A percentile compares a stretch with the other conserved stretches of the same genome.
phyloP scores from a whole-genome alignment of 2,888 invertebrate genomes.

The Cryptus viduatorius region DNA sequence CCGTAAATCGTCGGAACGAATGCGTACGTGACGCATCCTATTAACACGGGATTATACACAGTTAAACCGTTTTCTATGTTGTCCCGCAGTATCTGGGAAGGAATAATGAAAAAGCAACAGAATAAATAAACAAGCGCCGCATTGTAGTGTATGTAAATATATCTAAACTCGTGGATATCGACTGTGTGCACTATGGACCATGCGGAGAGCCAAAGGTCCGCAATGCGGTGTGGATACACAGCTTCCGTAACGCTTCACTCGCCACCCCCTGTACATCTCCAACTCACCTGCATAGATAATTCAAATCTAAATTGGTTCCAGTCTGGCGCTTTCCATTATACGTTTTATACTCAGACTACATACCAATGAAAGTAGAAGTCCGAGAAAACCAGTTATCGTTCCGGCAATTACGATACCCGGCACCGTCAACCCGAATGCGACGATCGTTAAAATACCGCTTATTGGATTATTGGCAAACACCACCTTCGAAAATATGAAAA shows the following conservation, averaged over 20 bases:
- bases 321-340: neutral
- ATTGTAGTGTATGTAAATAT: constrained; percentile 30
- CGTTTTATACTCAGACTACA: constrained; percentile 53
- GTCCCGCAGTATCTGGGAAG: constrained; percentile 73
- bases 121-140: constrained; percentile 40
- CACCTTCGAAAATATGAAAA: constrained; percentile 76
- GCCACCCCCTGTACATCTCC: neutral
- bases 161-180: constrained; percentile 19
- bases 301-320: constrained; percentile 58
- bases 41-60: constrained; percentile 81
- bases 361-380: constrained; percentile 81
- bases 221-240: constrained; percentile 68
- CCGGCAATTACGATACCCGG: constrained; percentile 77
- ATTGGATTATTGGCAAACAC: constrained; percentile 85
- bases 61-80: constrained; percentile 79
- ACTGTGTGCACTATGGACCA: neutral
- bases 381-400: constrained; percentile 78
- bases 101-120: neutral
- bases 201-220: constrained; percentile 67
- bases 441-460: constrained; percentile 83
- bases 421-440: constrained; percentile 79
- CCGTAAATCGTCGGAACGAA: constrained; percentile 77
- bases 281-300: constrained; percentile 64
- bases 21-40: constrained; percentile 78
- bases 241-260: constrained; percentile 23